phyloP scores from a whole-genome alignment of 2,888 invertebrate genomes.

The Teinopalpus imperialis region DNA sequence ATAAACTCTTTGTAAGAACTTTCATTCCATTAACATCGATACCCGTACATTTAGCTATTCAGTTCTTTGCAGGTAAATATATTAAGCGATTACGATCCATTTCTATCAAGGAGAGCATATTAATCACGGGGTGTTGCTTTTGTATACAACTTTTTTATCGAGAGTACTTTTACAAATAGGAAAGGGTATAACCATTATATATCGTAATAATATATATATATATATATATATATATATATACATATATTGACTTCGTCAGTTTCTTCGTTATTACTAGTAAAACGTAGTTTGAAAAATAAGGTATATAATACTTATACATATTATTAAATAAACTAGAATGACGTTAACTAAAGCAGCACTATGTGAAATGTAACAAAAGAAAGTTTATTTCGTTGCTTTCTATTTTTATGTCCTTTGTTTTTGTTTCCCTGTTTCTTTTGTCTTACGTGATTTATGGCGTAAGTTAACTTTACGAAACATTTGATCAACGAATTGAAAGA shows the following conservation, averaged over 20 bases:
- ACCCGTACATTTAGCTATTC: slow-evolving; percentile 29
- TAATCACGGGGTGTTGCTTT: slow-evolving; percentile 30
- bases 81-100: slow-evolving; percentile 33
- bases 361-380: slow-evolving; percentile 7
- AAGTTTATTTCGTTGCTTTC: slow-evolving; percentile 11
- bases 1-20: neutral
- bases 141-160: slow-evolving; percentile 19
- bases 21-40: slow-evolving; percentile 21
- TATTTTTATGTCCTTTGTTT: slow-evolving; percentile 15
- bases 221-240: too few relatives aligned
- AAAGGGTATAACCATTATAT: too few relatives aligned
- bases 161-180: slow-evolving; percentile 22
- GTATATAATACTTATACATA: too few relatives aligned
- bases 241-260: too few relatives aligned
- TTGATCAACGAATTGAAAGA: neutral
- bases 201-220: too few relatives aligned
- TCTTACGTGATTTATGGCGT: slow-evolving; percentile 15
- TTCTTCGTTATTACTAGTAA: too few relatives aligned
- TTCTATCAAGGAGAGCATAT: slow-evolving; percentile 28
- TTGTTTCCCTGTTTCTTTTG: slow-evolving; percentile 11
- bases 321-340: too few relatives aligned
- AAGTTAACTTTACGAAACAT: slow-evolving; percentile 5
- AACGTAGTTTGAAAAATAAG: too few relatives aligned
- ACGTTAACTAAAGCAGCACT: neutral
- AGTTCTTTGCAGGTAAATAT: slow-evolving; percentile 29